phyloP scores from a whole-genome alignment of 2,113 vertebrate species.

The Bos javanicus region DNA sequence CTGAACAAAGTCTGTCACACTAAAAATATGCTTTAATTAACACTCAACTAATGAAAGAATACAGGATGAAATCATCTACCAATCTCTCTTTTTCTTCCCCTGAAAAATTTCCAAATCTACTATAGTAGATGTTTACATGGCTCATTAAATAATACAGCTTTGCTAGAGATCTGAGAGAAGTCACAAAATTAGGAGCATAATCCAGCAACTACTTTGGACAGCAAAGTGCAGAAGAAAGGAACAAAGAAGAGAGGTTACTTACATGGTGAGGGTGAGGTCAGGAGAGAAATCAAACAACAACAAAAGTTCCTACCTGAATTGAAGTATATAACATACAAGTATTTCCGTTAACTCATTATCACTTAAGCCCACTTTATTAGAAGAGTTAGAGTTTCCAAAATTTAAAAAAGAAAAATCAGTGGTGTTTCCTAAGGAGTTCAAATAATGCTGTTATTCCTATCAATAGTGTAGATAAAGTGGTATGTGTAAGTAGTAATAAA shows the following conservation, averaged over 20 bases:
- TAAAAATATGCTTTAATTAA: constrained; percentile 60
- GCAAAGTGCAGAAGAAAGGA: not conserved
- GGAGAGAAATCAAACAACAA: not conserved
- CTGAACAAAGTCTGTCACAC: constrained; percentile 42
- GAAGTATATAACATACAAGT: not conserved
- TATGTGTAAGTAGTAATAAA: not conserved
- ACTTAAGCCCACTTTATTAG: not conserved
- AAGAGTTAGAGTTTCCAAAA: not conserved
- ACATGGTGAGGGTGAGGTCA: not conserved
- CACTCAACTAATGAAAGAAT: constrained; percentile 61
- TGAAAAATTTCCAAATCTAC: not conserved
- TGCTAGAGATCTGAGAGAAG: not conserved
- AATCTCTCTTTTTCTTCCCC: not conserved
- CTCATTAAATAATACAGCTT: constrained; percentile 35
- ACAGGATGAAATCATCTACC: constrained; percentile 45
- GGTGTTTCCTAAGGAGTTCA: not conserved
- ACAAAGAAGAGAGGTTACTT: not conserved
- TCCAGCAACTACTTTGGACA: not conserved
- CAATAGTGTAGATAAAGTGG: not conserved
- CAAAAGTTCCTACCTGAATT: not conserved
- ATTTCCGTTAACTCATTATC: not conserved
- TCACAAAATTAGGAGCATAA: not conserved
- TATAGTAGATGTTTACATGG: constrained; percentile 30
- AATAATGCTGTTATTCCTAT: not conserved
- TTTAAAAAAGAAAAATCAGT: not conserved